Evolutionary conservation across 2,888 invertebrate genomes (phyloP), one percentile per base, ranked within the genome.

Genomic region (Oscheius sp.): DNA sequence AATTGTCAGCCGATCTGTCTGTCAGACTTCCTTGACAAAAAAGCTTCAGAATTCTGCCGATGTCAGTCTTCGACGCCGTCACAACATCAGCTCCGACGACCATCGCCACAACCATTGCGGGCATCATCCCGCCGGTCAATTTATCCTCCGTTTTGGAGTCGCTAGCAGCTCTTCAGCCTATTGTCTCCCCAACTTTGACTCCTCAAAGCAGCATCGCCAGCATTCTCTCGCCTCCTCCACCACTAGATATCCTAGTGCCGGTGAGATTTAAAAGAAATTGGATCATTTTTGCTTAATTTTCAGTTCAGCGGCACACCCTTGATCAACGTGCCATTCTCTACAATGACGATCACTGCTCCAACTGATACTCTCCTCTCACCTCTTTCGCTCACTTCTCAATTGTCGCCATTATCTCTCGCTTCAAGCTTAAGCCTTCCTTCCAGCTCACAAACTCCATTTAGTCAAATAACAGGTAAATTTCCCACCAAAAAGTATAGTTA

Each of bases 141-240:
- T 31, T 61, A 4, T 33, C 29, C 23, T 52, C 52, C 15, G 34
- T 69, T 6, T 25, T 53, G 20, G 69, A 69, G 34, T 58, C 69
- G n/a, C 34, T 69, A 45, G 69, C 69, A 15, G 29, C 69, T 33
- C 64, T 69, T 25, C 69, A 64, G 29, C 55, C 55, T 2, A 31
- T 55, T 5, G 55, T 61, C 27, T 45, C 25, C 29, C 61, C 61
- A 6, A 29, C 42, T 23, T 15, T 45, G 3, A 61, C 61, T 1
- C 61, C 61, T 29, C 61, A 45, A 17, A 17, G 45, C 29, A 45
- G 45, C 27, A 61, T 61, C 39, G 27, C 27, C 42, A 61, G 45
- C 25, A 15, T 61, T 8, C 61, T 61, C 29, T 61, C 61, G 8
- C 45, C 61, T 45, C 31, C 61, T 45, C 57, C 34, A 5, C 57